Percentiles rank a stretch among this genome's conserved stretches.
Evolutionary conservation across 2,113 vertebrate genomes (phyloP).

Genomic region (Hypomesus transpacificus): DNA sequence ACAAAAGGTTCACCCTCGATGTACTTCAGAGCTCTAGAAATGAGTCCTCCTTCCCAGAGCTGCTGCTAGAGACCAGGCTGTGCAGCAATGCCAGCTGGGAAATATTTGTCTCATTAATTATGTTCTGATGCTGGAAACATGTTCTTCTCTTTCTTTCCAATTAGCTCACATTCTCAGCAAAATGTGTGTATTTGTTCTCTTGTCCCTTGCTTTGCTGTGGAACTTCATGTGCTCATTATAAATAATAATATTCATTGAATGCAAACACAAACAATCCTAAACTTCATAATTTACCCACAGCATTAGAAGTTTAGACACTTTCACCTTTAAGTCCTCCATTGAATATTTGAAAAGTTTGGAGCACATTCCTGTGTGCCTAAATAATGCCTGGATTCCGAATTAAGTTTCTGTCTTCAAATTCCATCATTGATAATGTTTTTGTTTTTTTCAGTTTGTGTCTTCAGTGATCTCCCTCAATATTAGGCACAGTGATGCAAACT

Average conservation of each 20-base stretch:
- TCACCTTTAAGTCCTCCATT: slow-evolving; percentile 44
- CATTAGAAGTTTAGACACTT: slow-evolving; percentile 46
- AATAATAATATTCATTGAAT: slow-evolving; percentile 52
- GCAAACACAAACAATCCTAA: slow-evolving; percentile 35
- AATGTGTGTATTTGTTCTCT: slow-evolving; percentile 12
- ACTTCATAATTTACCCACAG: slow-evolving; percentile 39
- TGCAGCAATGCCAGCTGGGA: slow-evolving; percentile 48
- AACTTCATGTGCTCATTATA: slow-evolving; percentile 43
- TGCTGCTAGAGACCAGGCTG: slow-evolving; percentile 29
- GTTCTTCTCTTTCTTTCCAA: slow-evolving; percentile 43
- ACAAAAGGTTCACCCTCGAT: no score
- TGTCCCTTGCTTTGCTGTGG: slow-evolving; percentile 17
- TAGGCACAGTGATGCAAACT: no score
- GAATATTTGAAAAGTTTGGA: slow-evolving; percentile 43
- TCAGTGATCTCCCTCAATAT: no score
- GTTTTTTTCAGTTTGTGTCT: no score
- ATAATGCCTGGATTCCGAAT: no score
- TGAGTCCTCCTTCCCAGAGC: slow-evolving; percentile 4
- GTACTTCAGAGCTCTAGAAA: no score
- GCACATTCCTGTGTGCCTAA: background rate
- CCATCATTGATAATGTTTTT: no score
- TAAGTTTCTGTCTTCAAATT: no score
- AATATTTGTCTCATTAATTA: slow-evolving; percentile 57
- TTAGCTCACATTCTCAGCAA: slow-evolving; percentile 43
- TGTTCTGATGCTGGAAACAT: slow-evolving; percentile 41